Evolutionary conservation across 2,888 invertebrate species (phyloP), one percentile per base, ranked within the genome.

Genomic region (Cheiracanthium punctorium): DNA sequence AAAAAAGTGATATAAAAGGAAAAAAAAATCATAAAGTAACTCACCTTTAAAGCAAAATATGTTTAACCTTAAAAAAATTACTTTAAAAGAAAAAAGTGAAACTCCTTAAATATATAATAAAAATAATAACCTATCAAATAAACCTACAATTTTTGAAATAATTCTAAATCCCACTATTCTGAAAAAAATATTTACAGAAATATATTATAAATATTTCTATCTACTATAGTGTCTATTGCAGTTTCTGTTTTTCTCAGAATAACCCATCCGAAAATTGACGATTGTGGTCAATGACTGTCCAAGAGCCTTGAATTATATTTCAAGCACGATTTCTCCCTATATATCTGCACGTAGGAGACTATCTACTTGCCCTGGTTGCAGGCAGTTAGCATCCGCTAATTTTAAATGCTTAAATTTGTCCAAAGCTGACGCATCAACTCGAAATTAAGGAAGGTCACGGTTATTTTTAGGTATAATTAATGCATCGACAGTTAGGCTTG

Each of bases 241-340:
- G 7, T 33, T 10, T 58, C 24, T 74, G 74, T 52, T 32, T 74
- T 24, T 14, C 33, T 64, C 7, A 64, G 0, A 12, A 64, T 64
- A 12, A 33, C n/a, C 58, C 74, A 64, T 32, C 74, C 48, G n/a
- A 73, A 48, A 73, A 73, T 48, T 14, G 32, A 37, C 37, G 58
- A 58, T 2, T 10, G 58, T 37, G 7, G 17, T 33, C 33, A 73
- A n/a, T 17, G 32, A 73, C n/a, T 48, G 30, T 73, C 52, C 52
- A 20, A 8, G 74, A 58, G 64, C 24, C 8, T n/a, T 64, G 12
- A 33, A 33, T 20, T 64, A 33, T 64, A 10, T 14, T 29, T 64
- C 64, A 14, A 74, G 58, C 20, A 74, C 64, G 20, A 33, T 64
- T 74, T 74, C 33, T 64, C 37, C 64, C 32, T 33, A 64, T 20